phyloP scores from a whole-genome alignment of 2,113 vertebrate genomes.

The Panthera uncia region DNA sequence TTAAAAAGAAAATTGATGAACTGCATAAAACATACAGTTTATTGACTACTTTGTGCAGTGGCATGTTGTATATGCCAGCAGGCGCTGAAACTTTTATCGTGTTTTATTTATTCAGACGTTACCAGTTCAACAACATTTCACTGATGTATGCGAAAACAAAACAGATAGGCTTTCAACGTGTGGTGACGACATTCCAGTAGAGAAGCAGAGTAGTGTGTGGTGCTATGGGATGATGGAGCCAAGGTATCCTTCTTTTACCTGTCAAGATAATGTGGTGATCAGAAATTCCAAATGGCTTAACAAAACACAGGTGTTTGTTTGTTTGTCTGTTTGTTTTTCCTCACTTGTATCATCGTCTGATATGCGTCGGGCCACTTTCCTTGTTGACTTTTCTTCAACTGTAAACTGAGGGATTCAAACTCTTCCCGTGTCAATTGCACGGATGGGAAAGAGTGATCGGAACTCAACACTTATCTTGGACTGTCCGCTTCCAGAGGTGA shows the following conservation, averaged over 20 bases:
- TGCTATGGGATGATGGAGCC: not conserved
- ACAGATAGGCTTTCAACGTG: not conserved
- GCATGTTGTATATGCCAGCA: not conserved
- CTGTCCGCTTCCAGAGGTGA: not conserved
- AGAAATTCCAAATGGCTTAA: not conserved
- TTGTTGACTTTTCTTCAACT: not conserved
- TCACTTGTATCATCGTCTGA: not conserved
- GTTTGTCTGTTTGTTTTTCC: no score
- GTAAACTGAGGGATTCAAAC: not conserved
- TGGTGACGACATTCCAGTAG: not conserved
- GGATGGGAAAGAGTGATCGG: not conserved
- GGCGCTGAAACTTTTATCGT: not conserved
- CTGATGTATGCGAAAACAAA: not conserved
- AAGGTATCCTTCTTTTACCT: not conserved
- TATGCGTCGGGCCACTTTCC: not conserved
- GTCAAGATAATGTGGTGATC: not conserved
- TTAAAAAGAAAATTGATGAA: not conserved
- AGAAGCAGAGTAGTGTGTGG: fast-evolving
- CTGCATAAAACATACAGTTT: not conserved
- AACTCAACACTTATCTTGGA: not conserved
- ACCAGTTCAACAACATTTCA: not conserved
- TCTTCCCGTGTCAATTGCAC: not conserved
- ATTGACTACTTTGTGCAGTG: not conserved
- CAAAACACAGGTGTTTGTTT: not conserved
- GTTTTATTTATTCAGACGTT: not conserved